Evolutionary conservation across 2,113 vertebrate species (phyloP).

Genomic region (Oenanthe oenanthe): DNA sequence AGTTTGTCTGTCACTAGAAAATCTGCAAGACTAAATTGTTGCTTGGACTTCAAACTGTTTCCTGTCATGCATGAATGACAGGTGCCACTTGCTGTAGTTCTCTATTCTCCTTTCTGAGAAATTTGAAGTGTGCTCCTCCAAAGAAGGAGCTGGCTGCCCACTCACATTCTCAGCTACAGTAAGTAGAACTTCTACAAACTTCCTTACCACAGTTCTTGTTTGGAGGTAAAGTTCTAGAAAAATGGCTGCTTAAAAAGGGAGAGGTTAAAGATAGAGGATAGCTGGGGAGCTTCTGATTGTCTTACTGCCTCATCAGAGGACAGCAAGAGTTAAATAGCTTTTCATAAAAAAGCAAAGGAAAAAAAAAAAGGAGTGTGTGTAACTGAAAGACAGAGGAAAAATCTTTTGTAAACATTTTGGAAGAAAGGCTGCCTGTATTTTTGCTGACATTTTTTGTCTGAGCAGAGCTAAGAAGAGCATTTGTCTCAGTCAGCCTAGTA

Average conservation of each 20-base stretch:
- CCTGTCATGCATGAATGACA: slow-evolving; percentile 49
- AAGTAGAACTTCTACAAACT: neutral
- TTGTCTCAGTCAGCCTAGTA: slow-evolving; percentile 13
- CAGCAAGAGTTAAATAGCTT: neutral
- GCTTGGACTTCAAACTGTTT: slow-evolving; percentile 48
- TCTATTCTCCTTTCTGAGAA: neutral
- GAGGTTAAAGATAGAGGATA: neutral
- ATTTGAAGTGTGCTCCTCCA: neutral
- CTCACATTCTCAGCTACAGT: neutral
- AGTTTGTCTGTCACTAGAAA: slow-evolving; percentile 12
- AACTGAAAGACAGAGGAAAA: neutral
- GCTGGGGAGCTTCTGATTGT: neutral
- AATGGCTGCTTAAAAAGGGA: neutral
- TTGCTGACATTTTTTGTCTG: neutral
- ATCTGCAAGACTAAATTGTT: slow-evolving; percentile 15
- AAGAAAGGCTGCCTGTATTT: neutral
- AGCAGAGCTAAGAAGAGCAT: neutral
- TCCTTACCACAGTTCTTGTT: neutral
- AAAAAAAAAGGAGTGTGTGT: neutral
- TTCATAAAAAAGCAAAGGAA: neutral
- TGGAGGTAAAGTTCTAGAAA: neutral
- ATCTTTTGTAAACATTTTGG: neutral
- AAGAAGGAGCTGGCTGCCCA: slow-evolving; percentile 7
- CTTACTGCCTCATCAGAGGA: neutral
- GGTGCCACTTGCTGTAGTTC: slow-evolving; percentile 22